Percentiles rank a stretch among this genome's conserved stretches.
phyloP scores from a whole-genome alignment of 2,113 vertebrate species.

The Oreotragus oreotragus region DNA sequence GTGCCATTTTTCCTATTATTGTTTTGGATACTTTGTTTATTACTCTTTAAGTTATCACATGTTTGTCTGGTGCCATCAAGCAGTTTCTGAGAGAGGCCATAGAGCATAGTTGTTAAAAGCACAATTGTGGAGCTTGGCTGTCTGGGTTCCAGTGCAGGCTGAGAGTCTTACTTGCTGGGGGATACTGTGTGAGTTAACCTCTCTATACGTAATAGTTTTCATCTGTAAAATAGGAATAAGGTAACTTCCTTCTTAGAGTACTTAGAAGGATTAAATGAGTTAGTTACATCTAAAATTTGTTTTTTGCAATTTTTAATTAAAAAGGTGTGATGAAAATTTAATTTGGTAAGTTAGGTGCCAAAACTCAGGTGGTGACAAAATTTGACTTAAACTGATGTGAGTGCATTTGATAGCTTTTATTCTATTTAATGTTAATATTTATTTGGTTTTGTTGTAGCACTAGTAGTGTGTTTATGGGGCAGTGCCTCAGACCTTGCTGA shows the following conservation, averaged over 20 bases:
- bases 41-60: background rate
- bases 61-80: background rate
- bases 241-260: background rate
- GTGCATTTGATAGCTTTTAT: background rate
- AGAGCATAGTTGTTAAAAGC: background rate
- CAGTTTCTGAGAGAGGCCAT: background rate
- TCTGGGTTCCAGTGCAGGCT: background rate
- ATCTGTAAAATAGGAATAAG: background rate
- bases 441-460: background rate
- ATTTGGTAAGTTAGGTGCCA: background rate
- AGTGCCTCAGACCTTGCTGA: background rate
- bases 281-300: background rate
- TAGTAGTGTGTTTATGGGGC: conserved; percentile 15
- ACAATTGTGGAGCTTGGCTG: background rate
- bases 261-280: background rate
- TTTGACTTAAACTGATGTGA: background rate
- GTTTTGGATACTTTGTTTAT: background rate
- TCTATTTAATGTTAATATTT: conserved; percentile 26
- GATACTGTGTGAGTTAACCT: background rate
- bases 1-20: background rate
- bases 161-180: background rate
- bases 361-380: background rate
- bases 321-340: background rate
- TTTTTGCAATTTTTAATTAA: background rate
- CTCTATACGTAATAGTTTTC: background rate